Evolutionary conservation across 2,888 invertebrate species (phyloP).

Genomic region (Eupithecia exiguata): DNA sequence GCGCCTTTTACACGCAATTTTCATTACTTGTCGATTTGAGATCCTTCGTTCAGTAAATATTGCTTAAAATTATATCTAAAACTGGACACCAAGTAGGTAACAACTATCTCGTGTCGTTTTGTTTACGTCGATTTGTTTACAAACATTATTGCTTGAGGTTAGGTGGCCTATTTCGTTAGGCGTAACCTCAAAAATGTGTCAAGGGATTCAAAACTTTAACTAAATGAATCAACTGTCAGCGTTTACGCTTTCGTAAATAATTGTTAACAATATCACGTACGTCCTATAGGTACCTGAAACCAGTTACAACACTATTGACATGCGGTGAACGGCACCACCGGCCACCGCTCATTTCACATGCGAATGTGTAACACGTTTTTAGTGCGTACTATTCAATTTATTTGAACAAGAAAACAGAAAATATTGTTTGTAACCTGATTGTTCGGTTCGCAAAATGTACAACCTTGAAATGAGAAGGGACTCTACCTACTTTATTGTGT

Average conservation of each 20-base stretch:
- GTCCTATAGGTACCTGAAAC: constrained; percentile 39
- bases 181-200: constrained; percentile 10
- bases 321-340: constrained; percentile 53
- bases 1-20: too few relatives aligned
- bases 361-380: constrained; percentile 59
- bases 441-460: constrained; percentile 24
- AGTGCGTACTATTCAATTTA: constrained; percentile 45
- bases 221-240: constrained; percentile 8
- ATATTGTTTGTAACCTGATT: constrained; percentile 28
- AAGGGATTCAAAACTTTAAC: not conserved
- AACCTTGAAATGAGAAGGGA: constrained; percentile 34
- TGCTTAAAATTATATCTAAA: too few relatives aligned
- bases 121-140: too few relatives aligned
- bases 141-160: not conserved
- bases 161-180: not conserved
- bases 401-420: constrained; percentile 46
- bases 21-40: too few relatives aligned
- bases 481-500: not conserved
- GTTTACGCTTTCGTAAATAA: constrained; percentile 71
- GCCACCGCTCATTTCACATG: constrained; percentile 49
- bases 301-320: constrained; percentile 67
- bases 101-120: too few relatives aligned
- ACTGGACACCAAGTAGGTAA: too few relatives aligned
- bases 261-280: constrained; percentile 75
- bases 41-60: too few relatives aligned